phyloP scores from a whole-genome alignment of 2,113 vertebrate species.

The Orcinus orca region DNA sequence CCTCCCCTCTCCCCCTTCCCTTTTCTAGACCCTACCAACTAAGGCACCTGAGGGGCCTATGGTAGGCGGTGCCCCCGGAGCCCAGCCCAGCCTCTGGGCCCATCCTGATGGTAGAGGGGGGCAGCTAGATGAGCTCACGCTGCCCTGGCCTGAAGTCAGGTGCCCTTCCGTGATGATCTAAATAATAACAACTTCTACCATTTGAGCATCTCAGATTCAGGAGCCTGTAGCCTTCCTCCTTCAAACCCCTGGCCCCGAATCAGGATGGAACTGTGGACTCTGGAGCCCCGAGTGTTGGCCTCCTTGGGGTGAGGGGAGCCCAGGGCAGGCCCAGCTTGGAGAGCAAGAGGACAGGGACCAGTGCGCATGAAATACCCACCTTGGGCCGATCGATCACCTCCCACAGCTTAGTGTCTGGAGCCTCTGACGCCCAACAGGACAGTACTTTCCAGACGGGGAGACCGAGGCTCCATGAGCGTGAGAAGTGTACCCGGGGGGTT shows the following conservation, averaged over 20 bases:
- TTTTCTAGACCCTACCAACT: not conserved
- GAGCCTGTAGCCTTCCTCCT: not conserved
- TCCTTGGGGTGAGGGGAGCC: not conserved
- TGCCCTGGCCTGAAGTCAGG: not conserved
- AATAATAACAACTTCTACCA: not conserved
- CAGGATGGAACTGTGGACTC: not conserved
- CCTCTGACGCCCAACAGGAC: not conserved
- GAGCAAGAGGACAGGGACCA: not conserved
- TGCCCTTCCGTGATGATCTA: not conserved
- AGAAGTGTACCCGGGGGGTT: not conserved
- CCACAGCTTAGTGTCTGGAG: not conserved
- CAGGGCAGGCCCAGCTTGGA: not conserved
- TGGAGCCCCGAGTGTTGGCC: not conserved
- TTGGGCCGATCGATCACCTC: fast-evolving
- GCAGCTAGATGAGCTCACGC: fast-evolving
- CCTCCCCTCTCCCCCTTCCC: not conserved
- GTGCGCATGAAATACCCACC: not conserved
- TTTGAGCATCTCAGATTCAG: not conserved
- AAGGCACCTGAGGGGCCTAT: not conserved
- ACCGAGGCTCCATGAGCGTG: fast-evolving
- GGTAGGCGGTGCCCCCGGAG: not conserved
- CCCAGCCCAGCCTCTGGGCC: not conserved
- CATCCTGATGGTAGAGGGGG: not conserved
- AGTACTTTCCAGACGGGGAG: not conserved
- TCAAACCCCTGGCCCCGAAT: not conserved